Evolutionary conservation across 1,140 invertebrate genomes (phyloP), one percentile per base, ranked within the genome.

Genomic region (Drosophila hydei): DNA sequence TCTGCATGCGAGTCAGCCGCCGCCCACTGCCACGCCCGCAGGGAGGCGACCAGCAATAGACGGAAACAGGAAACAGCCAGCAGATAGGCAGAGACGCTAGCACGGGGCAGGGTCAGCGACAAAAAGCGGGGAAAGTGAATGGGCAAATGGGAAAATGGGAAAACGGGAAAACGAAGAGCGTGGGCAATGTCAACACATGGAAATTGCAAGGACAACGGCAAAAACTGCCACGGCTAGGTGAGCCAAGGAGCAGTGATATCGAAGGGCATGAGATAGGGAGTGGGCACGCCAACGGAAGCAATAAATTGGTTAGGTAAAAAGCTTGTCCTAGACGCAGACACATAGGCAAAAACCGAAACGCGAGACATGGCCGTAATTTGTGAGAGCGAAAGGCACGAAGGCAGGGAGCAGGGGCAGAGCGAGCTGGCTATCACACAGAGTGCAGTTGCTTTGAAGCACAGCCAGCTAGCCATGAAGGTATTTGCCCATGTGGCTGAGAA

Each of bases 271-370:
- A 7, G 11, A 30, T 8, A n/a, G 12, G 9, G 11, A 30, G 42
- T 16, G 56, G 47, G 25, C 25, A 43, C 68, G 27, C 50, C 54
- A 47, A 72, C 83, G 81, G 81, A 88, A 87, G 83, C 71, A 88
- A 87, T 87, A 87, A 87, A 87, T 87, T 87, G 83, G 81, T 88
- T 88, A 77, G 77, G 78, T 80, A 81, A 87, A 87, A 87, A 87
- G 81, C 83, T 87, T 78, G 83, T 88, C 71, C 73, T 70, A 78
- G 76, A 88, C 75, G 75, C 67, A 85, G 80, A 87, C 83, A 75
- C 77, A 76, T 60, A 47, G 73, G 65, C 61, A 72, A 72, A 87
- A 87, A 77, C 50, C 61, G 60, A 52, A 81, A 79, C 81, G 69
- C 79, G 65, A 72, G 79, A 84, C 79, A 72, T 56, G 76, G 42